These are phyloP conservation scores for Sialia sialis DNA, from an alignment of 2,113 vertebrate genomes.

Conservation along the genomic window DNA sequence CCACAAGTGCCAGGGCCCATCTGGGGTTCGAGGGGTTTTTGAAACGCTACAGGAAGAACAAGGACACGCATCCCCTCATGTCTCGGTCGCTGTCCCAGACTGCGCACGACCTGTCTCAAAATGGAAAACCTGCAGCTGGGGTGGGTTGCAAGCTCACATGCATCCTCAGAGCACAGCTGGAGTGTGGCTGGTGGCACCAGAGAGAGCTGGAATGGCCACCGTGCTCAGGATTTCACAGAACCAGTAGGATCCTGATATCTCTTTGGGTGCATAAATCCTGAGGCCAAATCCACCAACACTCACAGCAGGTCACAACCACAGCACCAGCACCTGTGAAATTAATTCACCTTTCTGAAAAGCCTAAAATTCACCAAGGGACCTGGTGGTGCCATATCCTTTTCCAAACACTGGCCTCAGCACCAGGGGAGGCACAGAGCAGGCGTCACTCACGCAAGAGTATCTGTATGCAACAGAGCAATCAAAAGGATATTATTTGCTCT, in stretches of 20 bases:
- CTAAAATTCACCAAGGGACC: not conserved
- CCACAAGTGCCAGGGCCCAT: fast-evolving
- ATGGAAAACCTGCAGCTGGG: fast-evolving
- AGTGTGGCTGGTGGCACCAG: fast-evolving
- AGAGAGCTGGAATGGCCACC: fast-evolving
- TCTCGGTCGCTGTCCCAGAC: fast-evolving
- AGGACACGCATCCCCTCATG: fast-evolving
- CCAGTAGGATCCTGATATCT: fast-evolving
- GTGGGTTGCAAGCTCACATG: fast-evolving
- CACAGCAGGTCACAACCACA: not conserved
- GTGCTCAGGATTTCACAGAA: not conserved
- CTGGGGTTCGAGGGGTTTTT: not conserved
- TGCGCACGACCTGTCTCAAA: fast-evolving
- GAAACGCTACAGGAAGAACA: not conserved
- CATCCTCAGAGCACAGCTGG: fast-evolving
- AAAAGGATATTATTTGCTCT: not conserved
- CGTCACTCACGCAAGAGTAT: fast-evolving
- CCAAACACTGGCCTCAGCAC: not conserved
- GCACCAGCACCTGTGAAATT: not conserved
- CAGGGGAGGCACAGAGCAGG: not conserved
- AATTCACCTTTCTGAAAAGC: not conserved
- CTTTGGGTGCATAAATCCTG: not conserved
- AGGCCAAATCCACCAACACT: not conserved
- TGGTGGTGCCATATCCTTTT: fast-evolving
- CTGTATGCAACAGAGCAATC: not conserved